These are phyloP conservation scores for Calidris pygmaea DNA, from an alignment of 2,113 vertebrate genomes.

Conservation along the genomic window DNA sequence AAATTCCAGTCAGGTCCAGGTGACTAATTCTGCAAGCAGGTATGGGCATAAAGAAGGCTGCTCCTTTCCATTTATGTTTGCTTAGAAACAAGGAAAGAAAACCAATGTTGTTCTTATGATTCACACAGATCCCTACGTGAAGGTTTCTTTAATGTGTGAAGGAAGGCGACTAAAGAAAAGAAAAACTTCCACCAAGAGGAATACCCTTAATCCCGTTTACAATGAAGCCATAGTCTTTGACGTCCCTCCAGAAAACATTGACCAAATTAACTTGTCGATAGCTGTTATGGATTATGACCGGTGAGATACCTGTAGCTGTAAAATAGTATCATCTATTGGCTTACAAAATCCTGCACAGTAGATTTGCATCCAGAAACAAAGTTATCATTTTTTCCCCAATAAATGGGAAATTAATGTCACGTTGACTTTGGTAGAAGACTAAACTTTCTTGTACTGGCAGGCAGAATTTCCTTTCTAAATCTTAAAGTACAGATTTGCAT, in stretches of 20 bases:
- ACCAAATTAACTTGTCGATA: slow-evolving; percentile 96
- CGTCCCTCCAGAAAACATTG: slow-evolving; percentile 94
- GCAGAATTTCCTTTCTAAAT: not conserved
- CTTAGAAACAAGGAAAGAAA: slow-evolving; percentile 18
- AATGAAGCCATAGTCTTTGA: slow-evolving; percentile 99
- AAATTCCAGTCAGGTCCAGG: not conserved
- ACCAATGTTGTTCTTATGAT: slow-evolving; percentile 6
- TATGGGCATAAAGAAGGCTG: not conserved
- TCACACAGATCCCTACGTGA: slow-evolving; percentile 94
- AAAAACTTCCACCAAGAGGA: slow-evolving; percentile 98
- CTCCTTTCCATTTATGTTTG: not conserved
- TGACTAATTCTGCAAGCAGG: not conserved
- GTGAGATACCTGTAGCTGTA: slow-evolving; percentile 81
- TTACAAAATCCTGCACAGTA: not conserved
- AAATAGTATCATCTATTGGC: slow-evolving; percentile 47
- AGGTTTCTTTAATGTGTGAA: slow-evolving; percentile 97
- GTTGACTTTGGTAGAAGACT: not conserved
- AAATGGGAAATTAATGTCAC: not conserved
- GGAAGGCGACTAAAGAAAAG: slow-evolving; percentile 95
- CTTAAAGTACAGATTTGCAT: not conserved
- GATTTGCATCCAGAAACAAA: not conserved
- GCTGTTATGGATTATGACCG: slow-evolving; percentile 99
- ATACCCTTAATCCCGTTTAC: slow-evolving; percentile 97
- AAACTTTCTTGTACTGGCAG: not conserved
- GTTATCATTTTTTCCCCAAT: not conserved